Percentiles rank a stretch among this genome's conserved stretches.
phyloP scores from a whole-genome alignment of 2,888 invertebrate genomes.

The Chydorus sphaericus region DNA sequence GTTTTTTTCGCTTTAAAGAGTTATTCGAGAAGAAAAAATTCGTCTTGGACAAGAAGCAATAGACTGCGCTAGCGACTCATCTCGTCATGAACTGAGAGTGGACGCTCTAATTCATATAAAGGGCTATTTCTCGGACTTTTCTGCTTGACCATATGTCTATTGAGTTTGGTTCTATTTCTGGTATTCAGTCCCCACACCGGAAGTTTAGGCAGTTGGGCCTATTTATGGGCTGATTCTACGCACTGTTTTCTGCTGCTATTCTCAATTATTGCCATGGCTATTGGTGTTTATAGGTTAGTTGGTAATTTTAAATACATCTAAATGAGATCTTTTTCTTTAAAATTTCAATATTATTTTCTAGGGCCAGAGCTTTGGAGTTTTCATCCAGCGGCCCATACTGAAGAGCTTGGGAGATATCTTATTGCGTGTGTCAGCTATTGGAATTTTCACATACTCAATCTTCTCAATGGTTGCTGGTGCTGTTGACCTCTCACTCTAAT shows the following conservation, averaged over 20 bases:
- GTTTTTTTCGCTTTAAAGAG: no score
- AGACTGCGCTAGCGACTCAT: no score
- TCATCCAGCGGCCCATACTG: constrained; percentile 80
- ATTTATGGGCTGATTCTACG: constrained; percentile 79
- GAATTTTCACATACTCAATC: constrained; percentile 79
- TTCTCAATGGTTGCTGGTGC: constrained; percentile 88
- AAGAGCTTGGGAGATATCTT: constrained; percentile 79
- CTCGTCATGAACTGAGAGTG: no score
- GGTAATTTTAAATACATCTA: no score
- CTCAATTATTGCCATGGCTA: constrained; percentile 73
- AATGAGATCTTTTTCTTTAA: no score
- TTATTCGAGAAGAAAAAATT: not conserved
- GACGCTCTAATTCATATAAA: constrained; percentile 69
- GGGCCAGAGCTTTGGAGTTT: constrained; percentile 79
- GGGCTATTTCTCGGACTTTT: constrained; percentile 83
- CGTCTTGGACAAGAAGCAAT: not conserved
- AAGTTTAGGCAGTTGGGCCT: constrained; percentile 70
- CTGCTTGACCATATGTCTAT: constrained; percentile 73
- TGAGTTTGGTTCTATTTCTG: constrained; percentile 89
- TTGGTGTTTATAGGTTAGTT: constrained; percentile 78
- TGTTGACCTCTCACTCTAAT: constrained; percentile 59
- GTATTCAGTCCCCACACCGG: constrained; percentile 76
- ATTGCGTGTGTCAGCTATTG: constrained; percentile 81
- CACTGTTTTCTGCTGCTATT: constrained; percentile 77
- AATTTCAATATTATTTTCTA: no score